phyloP scores from a whole-genome alignment of 2,888 invertebrate genomes.

The Seira sanloemensis region DNA sequence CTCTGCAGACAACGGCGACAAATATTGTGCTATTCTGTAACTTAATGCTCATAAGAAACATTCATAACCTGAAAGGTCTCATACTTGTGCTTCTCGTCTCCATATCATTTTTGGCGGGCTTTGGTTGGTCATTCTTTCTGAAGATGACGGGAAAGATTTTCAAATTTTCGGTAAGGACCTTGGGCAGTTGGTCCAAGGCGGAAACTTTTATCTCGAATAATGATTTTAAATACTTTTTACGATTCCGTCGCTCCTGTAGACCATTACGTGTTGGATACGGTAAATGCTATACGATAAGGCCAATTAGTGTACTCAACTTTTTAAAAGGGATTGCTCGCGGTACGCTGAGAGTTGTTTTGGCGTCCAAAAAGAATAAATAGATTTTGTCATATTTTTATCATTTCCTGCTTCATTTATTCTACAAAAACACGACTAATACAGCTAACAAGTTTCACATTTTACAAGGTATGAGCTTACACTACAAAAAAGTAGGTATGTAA shows the following conservation, averaged over 20 bases:
- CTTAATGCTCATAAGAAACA: constrained; percentile 19
- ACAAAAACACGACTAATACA: too few relatives aligned
- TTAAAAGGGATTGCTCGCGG: not conserved
- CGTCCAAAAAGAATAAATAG: constrained; percentile 11
- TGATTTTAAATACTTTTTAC: not conserved
- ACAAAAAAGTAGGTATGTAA: too few relatives aligned
- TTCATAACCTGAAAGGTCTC: not conserved
- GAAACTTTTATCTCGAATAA: not conserved
- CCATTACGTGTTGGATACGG: constrained; percentile 21
- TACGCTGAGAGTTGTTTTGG: constrained; percentile 5
- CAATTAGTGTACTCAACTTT: constrained; percentile 12
- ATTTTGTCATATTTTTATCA: too few relatives aligned
- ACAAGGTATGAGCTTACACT: too few relatives aligned
- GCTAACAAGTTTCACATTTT: too few relatives aligned
- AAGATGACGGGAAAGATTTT: not conserved
- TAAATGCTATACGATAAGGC: constrained; percentile 3
- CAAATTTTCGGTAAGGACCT: not conserved
- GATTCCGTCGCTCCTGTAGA: constrained; percentile 8
- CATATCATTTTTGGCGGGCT: not conserved
- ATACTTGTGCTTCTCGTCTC: not conserved
- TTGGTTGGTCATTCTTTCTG: constrained; percentile 23
- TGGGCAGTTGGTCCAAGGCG: constrained; percentile 9
- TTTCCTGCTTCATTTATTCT: too few relatives aligned
- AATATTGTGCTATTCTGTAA: constrained; percentile 8
- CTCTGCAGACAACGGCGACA: not conserved